Conservation (phyloP, 1,140 invertebrate genomes). For the Danaus melanippus region DNA sequence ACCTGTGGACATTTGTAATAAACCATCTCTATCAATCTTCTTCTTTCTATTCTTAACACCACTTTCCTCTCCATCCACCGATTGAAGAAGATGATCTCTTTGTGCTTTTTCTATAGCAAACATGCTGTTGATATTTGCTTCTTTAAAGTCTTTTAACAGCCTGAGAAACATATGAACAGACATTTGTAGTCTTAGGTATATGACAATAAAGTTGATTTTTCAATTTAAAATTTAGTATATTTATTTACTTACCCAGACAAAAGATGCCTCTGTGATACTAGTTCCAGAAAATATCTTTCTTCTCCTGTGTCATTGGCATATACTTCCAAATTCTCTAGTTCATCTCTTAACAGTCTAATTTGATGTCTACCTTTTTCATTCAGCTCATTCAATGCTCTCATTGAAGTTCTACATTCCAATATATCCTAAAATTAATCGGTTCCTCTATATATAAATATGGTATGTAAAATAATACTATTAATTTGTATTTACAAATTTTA, state of each 20-base stretch:
- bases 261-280: constrained; percentile 79
- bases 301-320: constrained; percentile 79
- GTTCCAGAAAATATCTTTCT: constrained; percentile 74
- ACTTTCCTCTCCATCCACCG: constrained; percentile 71
- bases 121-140: constrained; percentile 82
- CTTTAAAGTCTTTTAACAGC: constrained; percentile 81
- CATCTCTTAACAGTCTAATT: constrained; percentile 76
- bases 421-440: constrained; percentile 42
- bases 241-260: constrained; percentile 69
- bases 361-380: constrained; percentile 81
- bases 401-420: constrained; percentile 75
- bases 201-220: constrained; percentile 16
- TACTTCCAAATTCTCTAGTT: constrained; percentile 78
- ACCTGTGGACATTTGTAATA: constrained; percentile 77
- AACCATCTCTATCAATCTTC: constrained; percentile 76
- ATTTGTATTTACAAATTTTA: constrained; percentile 42
- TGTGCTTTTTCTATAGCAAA: constrained; percentile 82
- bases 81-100: constrained; percentile 78
- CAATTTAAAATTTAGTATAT: constrained; percentile 5
- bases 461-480: too few species aligned
- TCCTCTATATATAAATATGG: constrained; percentile 5
- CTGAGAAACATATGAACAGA: constrained; percentile 47
- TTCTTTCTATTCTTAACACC: constrained; percentile 73
- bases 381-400: constrained; percentile 78
- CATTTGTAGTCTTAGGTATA: too few species aligned